Evolutionary conservation across 2,888 invertebrate genomes (phyloP), one percentile per base, ranked within the genome.

Genomic region (Platycheirus albimanus): DNA sequence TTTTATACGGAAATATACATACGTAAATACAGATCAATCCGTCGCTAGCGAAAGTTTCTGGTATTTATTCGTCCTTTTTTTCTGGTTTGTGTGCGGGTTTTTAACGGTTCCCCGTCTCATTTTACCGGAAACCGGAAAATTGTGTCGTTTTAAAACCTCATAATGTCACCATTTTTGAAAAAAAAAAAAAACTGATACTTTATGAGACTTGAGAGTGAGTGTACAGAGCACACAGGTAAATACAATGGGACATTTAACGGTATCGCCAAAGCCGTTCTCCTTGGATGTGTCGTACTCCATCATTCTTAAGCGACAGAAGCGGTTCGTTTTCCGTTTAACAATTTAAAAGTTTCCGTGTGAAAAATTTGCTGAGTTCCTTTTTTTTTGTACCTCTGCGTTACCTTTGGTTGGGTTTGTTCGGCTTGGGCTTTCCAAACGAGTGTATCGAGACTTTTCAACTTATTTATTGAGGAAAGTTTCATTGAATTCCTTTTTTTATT

Each of bases 401-500:
- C 28, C 13, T 6, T 19, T 15, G 20, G 47, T 56, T 64, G 41
- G 49, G 19, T n/a, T 51, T 11, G 6, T 11, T 7, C 11, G 45
- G 13, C 3, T 58, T 67, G 54, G 58, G 36, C 47, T 71, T 76
- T 58, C 56, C 33, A 24, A 54, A 66, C 24, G 41, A 56, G 13
- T 76, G 72, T 83, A 78, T 83, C 56, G 83, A 78, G 83, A 78
- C 78, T 64, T 67, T 71, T 38, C 51, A 83, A 83, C 78, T 83
- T 83, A 83, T 83, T 83, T 83, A 83, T 83, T 78, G 78, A 36
- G 30, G 41, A 83, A 83, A 83, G 78, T 83, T 83, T 69, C 69
- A 83, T 78, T 78, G 56, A 83, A 74, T 51, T 61, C 33, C 10
- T 33, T 15, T 58, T 7, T 24, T 10, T 28, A 51, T 28, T 36